Evolutionary conservation across 2,113 vertebrate species (phyloP).

Genomic region (Psephotus haematonotus): DNA sequence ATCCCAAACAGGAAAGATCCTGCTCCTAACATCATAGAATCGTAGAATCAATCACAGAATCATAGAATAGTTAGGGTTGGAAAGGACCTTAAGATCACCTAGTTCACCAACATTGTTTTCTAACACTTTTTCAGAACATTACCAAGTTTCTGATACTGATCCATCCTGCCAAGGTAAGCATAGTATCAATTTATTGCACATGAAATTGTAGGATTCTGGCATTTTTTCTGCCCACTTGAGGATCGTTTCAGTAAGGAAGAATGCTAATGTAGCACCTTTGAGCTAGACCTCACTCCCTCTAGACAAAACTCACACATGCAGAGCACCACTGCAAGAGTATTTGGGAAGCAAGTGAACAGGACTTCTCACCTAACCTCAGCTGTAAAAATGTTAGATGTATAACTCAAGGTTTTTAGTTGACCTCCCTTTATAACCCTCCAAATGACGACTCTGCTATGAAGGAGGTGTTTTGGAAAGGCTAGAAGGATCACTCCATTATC

Average conservation of each 20-base stretch:
- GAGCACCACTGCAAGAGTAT: background rate
- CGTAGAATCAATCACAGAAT: too few species aligned
- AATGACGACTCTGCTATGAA: background rate
- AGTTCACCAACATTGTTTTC: background rate
- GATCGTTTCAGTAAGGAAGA: background rate
- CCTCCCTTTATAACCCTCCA: background rate
- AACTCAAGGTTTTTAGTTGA: background rate
- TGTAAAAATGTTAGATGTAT: fast-evolving
- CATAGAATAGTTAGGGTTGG: too few species aligned
- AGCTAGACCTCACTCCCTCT: background rate
- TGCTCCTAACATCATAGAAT: background rate
- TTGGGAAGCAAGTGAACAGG: background rate
- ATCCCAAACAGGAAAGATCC: background rate
- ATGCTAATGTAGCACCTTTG: background rate
- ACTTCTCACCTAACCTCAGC: background rate
- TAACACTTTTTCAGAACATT: background rate
- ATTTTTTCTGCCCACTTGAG: background rate
- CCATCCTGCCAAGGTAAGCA: background rate
- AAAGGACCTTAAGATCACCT: too few species aligned
- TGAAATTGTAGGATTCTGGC: background rate
- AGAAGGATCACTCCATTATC: background rate
- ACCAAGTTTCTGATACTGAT: too few species aligned
- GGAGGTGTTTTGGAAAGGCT: background rate
- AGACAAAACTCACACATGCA: fast-evolving
- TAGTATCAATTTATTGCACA: too few species aligned